These are phyloP conservation scores for Colius striatus DNA, from an alignment of 2,113 vertebrate genomes.

Conservation along the genomic window DNA sequence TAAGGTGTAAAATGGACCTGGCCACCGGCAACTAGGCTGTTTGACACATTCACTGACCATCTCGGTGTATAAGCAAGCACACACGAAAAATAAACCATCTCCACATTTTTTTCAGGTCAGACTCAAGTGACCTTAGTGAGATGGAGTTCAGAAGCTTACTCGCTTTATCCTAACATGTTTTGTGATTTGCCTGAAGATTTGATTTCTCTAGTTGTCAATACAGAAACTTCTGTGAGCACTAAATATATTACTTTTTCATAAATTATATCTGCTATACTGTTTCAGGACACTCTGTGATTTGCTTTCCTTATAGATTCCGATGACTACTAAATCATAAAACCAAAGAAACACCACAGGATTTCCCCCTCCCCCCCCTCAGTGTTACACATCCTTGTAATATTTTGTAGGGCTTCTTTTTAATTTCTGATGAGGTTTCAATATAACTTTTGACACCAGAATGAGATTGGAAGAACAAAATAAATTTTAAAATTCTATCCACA, in stretches of 20 bases:
- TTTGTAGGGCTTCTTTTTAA: not conserved
- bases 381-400: not conserved
- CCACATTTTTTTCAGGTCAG: not conserved
- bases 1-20: not conserved
- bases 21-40: not conserved
- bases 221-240: not conserved
- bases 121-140: not conserved
- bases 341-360: not conserved
- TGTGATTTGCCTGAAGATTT: not conserved
- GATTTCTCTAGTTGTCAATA: constrained; percentile 2
- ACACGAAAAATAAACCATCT: not conserved
- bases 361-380: not conserved
- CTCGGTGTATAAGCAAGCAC: accelerated
- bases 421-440: not conserved
- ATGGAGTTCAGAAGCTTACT: not conserved
- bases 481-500: accelerated
- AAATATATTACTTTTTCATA: not conserved
- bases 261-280: not conserved
- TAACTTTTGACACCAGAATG: not conserved
- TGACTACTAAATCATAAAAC: too few species aligned
- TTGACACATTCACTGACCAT: not conserved
- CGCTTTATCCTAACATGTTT: not conserved
- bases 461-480: not conserved
- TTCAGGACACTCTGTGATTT: not conserved
- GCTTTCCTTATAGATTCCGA: constrained; percentile 26